These are phyloP conservation scores for Prosopocoilus inquinatus DNA, from an alignment of 2,888 invertebrate genomes.

Conservation along the genomic window DNA sequence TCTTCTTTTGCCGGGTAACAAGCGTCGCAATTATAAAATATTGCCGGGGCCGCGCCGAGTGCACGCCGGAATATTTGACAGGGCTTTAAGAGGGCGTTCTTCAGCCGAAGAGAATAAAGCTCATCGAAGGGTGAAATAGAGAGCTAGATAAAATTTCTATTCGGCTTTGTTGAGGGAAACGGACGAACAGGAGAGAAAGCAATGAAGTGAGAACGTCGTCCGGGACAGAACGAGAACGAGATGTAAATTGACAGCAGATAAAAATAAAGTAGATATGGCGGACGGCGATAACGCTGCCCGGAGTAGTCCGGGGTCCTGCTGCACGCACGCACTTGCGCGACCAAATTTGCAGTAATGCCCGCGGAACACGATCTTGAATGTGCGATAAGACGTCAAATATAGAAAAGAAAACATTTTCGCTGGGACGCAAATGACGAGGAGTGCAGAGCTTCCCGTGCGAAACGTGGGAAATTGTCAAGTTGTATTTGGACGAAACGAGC, in stretches of 20 bases:
- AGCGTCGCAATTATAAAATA: constrained; percentile 20
- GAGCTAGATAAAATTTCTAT: constrained; percentile 25
- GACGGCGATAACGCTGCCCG: constrained; percentile 24
- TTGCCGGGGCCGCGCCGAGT: constrained; percentile 1
- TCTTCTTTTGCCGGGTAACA: constrained; percentile 3
- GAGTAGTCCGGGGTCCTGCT: background rate
- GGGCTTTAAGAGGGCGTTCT: constrained; percentile 10
- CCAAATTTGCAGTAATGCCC: constrained; percentile 28
- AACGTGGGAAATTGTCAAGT: constrained; percentile 31
- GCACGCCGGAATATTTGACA: constrained; percentile 5
- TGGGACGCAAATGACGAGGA: too few species aligned
- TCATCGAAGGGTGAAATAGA: constrained; percentile 27
- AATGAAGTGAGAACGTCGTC: constrained; percentile 31
- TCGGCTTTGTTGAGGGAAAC: constrained; percentile 4
- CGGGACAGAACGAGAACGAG: constrained; percentile 32
- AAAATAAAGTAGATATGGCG: constrained; percentile 29
- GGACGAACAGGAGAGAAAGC: constrained; percentile 8
- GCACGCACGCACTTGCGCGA: constrained; percentile 24
- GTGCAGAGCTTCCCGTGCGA: background rate
- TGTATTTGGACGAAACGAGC: constrained; percentile 24
- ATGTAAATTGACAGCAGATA: constrained; percentile 38
- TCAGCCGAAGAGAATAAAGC: constrained; percentile 6
- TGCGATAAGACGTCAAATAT: constrained; percentile 33
- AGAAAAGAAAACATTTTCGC: constrained; percentile 24
- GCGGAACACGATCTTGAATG: constrained; percentile 17